Evolutionary conservation across 2,797 vertebrate genomes (phyloP).

Genomic region (Karalla daura): DNA sequence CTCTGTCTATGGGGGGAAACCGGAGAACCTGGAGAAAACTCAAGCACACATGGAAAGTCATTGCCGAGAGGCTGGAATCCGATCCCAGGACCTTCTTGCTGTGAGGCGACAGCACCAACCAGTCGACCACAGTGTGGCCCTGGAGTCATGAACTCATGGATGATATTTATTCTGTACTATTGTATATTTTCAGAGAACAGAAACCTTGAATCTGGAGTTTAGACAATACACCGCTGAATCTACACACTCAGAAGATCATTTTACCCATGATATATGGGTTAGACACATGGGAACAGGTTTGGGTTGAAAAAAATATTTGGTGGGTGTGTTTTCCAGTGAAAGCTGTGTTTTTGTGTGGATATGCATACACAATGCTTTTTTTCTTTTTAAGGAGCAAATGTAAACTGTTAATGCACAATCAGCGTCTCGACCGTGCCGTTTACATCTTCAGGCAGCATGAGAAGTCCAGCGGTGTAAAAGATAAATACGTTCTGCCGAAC

Average conservation of each 20-base stretch:
- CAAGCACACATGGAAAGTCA: too few species aligned
- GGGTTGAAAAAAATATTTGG: conserved; percentile 2
- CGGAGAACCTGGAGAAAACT: too few species aligned
- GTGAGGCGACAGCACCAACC: too few species aligned
- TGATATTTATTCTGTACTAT: background rate
- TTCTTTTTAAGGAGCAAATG: conserved; percentile 13
- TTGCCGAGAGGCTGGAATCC: too few species aligned
- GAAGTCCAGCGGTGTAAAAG: conserved; percentile 23
- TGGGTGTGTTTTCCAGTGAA: conserved; percentile 28
- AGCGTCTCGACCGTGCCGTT: conserved; percentile 50
- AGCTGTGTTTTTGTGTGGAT: conserved; percentile 29
- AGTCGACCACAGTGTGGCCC: too few species aligned
- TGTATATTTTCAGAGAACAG: conserved; percentile 8
- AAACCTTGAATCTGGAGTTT: background rate
- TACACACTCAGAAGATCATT: background rate
- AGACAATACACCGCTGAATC: background rate
- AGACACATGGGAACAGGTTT: too few species aligned
- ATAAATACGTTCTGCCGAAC: conserved; percentile 40
- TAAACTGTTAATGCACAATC: conserved; percentile 18
- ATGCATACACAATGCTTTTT: conserved; percentile 3
- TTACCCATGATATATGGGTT: background rate
- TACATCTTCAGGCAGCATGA: conserved; percentile 49
- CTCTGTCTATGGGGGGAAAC: too few species aligned
- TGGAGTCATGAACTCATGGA: too few species aligned
- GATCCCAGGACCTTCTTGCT: too few species aligned